A percentile compares a stretch with the other conserved stretches of the same genome.
phyloP scores from a whole-genome alignment of 2,888 invertebrate genomes.

The Podotricha telesiphe region DNA sequence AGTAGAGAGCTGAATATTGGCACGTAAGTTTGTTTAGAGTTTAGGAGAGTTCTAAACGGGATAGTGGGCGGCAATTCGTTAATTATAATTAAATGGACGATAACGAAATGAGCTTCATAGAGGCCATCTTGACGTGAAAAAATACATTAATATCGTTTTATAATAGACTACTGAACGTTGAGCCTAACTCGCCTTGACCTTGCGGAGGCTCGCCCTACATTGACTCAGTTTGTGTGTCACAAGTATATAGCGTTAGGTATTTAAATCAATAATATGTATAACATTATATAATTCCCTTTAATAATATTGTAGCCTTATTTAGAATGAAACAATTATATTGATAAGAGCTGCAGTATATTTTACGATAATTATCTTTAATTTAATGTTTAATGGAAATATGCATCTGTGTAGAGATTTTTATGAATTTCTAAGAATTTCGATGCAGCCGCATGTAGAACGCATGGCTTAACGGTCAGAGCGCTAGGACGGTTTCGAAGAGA shows the following conservation, averaged over 20 bases:
- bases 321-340: neutral
- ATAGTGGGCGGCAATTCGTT: no score
- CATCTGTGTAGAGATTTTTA: neutral
- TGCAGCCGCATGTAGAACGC: no score
- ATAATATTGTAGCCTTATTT: conserved; percentile 8
- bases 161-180: neutral
- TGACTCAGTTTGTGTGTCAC: conserved; percentile 21
- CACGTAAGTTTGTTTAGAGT: no score
- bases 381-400: neutral
- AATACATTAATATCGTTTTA: no score
- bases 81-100: no score
- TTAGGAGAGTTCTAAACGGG: no score
- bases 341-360: neutral
- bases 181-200: conserved; percentile 29
- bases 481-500: no score
- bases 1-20: no score
- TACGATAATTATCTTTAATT: neutral
- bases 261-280: conserved; percentile 21
- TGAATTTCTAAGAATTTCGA: no score
- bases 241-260: conserved; percentile 16
- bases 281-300: conserved; percentile 11
- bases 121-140: no score
- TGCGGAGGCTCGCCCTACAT: conserved; percentile 34
- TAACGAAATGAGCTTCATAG: no score
- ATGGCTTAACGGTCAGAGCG: no score